Percentiles rank a stretch among this genome's conserved stretches.
Evolutionary conservation across 1,140 invertebrate species (phyloP).

Genomic region (Bombus pascuorum): DNA sequence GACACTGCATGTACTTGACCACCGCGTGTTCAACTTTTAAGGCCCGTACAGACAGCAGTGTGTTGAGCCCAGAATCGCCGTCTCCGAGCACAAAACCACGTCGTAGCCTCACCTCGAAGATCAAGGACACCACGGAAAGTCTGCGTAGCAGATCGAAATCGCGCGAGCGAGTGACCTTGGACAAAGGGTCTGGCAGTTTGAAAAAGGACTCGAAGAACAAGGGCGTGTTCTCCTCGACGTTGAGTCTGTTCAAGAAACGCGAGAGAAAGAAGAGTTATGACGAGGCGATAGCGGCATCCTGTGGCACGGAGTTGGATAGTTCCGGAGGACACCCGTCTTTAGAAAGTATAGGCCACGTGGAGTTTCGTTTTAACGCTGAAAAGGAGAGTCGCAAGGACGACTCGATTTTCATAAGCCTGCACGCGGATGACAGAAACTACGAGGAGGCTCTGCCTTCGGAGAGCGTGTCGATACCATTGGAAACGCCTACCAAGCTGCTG

Average conservation of each 20-base stretch:
- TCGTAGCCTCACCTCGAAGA: constrained; percentile 76
- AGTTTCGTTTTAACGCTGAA: constrained; percentile 78
- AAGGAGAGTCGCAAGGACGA: constrained; percentile 70
- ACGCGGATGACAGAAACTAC: constrained; percentile 73
- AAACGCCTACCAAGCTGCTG: constrained; percentile 77
- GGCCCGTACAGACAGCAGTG: constrained; percentile 73
- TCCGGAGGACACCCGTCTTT: constrained; percentile 65
- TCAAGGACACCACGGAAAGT: constrained; percentile 79
- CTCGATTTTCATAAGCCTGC: constrained; percentile 77
- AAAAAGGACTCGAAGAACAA: constrained; percentile 82
- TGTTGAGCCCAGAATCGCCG: constrained; percentile 87
- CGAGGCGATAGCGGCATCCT: constrained; percentile 61
- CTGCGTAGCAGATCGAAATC: constrained; percentile 77
- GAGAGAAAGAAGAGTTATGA: constrained; percentile 80
- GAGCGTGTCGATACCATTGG: constrained; percentile 77
- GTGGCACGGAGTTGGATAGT: constrained; percentile 2
- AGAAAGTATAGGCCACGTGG: constrained; percentile 80
- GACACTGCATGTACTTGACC: constrained; percentile 36
- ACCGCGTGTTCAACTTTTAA: constrained; percentile 60
- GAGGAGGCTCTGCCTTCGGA: constrained; percentile 77
- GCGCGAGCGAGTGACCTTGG: constrained; percentile 69
- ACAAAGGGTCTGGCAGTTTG: constrained; percentile 68
- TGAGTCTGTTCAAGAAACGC: constrained; percentile 82
- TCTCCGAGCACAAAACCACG: constrained; percentile 78
- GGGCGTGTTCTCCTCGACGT: constrained; percentile 81